These are phyloP conservation scores for Bombylius major DNA, from an alignment of 2,888 invertebrate species.

Conservation along the genomic window DNA sequence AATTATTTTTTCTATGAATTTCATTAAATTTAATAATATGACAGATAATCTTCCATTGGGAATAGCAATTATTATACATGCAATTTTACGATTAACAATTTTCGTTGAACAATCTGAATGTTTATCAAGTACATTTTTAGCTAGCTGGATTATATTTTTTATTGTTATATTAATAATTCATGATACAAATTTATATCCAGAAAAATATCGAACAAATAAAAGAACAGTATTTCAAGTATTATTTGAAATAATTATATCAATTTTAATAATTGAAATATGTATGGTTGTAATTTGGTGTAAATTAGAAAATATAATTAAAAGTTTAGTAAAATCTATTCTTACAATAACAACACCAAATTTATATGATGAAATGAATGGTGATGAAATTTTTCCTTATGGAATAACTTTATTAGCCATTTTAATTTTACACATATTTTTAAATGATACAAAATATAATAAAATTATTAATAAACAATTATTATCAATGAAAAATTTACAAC, in stretches of 20 bases:
- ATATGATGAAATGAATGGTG: constrained; percentile 15
- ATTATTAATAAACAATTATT: too few species aligned
- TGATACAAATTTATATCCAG: constrained; percentile 8
- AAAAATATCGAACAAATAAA: constrained; percentile 4
- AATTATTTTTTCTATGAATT: too few species aligned
- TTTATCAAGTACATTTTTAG: constrained; percentile 3
- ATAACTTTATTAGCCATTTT: background rate
- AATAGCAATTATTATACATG: constrained; percentile 8
- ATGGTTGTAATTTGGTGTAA: constrained; percentile 11
- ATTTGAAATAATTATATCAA: constrained; percentile 9
- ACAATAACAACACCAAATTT: constrained; percentile 7
- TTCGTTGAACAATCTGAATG: background rate
- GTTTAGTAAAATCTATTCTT: constrained; percentile 10
- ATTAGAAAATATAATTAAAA: constrained; percentile 8
- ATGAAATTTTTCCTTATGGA: constrained; percentile 8
- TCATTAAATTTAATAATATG: too few species aligned
- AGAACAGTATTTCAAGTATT: constrained; percentile 2
- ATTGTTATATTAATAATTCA: constrained; percentile 6
- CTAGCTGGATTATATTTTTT: constrained; percentile 7
- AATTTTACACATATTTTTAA: too few species aligned
- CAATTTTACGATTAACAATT: background rate
- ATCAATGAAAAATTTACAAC: too few species aligned
- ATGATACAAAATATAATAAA: too few species aligned
- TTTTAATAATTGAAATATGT: constrained; percentile 10
- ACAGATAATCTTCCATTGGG: background rate